Conservation (phyloP, 2,888 invertebrate species). For the Heteromyza rotundicornis region DNA sequence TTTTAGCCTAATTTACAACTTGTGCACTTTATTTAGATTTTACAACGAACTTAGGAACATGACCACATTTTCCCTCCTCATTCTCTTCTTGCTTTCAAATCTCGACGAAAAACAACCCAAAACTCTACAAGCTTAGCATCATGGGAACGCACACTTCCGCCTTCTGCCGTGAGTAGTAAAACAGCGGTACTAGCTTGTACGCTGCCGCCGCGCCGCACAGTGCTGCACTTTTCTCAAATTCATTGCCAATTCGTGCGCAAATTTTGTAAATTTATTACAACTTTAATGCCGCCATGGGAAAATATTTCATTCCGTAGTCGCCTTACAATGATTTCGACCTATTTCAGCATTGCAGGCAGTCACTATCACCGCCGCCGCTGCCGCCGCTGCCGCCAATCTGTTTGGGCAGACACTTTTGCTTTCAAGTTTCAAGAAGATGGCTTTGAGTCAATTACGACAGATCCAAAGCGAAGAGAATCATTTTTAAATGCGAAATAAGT, state of each 20-base stretch:
- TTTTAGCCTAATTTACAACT: no score
- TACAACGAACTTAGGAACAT: no score
- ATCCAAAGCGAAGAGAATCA: neutral
- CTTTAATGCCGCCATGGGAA: slow-evolving; percentile 15
- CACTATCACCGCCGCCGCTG: no score
- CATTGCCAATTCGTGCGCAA: slow-evolving; percentile 21
- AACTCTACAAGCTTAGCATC: no score
- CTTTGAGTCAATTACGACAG: slow-evolving; percentile 20
- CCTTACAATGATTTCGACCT: slow-evolving; percentile 13
- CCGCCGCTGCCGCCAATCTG: neutral
- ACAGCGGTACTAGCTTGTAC: neutral
- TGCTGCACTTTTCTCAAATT: slow-evolving; percentile 10
- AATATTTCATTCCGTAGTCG: slow-evolving; percentile 13
- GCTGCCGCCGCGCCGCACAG: neutral
- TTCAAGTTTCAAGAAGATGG: slow-evolving; percentile 28
- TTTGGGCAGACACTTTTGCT: slow-evolving; percentile 29
- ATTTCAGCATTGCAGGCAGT: no score
- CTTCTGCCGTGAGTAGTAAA: neutral
- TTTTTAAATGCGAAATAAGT: neutral
- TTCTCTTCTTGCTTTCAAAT: no score
- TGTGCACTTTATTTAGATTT: no score
- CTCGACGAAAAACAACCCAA: no score
- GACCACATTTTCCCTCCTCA: no score
- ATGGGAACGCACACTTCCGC: neutral
- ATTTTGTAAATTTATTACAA: slow-evolving; percentile 20